Evolutionary conservation across 2,797 vertebrate species (phyloP).

Genomic region (Trematomus bernacchii): DNA sequence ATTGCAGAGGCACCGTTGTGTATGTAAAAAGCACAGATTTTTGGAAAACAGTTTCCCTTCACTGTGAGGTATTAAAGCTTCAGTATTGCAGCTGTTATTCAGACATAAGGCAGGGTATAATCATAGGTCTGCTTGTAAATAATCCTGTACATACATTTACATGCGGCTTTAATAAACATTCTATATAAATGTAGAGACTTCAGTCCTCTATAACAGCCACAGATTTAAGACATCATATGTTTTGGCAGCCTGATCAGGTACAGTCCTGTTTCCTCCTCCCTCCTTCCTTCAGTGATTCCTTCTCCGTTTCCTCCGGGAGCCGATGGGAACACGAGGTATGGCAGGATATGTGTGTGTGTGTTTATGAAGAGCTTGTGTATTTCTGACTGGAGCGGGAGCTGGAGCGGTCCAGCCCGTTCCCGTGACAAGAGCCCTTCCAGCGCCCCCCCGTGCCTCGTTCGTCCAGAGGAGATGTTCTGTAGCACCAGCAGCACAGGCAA

Average conservation of each 20-base stretch:
- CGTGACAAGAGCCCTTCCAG: constrained; percentile 90
- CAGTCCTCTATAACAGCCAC: constrained; percentile 27
- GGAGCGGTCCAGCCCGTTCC: constrained; percentile 89
- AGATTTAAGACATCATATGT: constrained; percentile 11
- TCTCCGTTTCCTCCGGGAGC: background rate
- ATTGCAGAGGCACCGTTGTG: background rate
- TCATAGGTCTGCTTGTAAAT: constrained; percentile 45
- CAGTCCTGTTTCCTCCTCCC: constrained; percentile 36
- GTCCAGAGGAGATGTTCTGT: constrained; percentile 84
- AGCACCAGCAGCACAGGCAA: constrained; percentile 92
- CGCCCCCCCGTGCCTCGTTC: constrained; percentile 85
- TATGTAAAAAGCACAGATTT: background rate
- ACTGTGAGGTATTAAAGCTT: constrained; percentile 55
- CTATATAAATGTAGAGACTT: constrained; percentile 43
- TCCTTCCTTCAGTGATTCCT: constrained; percentile 16
- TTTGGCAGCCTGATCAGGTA: constrained; percentile 39
- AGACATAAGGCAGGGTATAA: constrained; percentile 44
- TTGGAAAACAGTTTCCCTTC: constrained; percentile 29
- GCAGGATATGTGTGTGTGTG: background rate
- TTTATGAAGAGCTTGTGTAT: constrained; percentile 89
- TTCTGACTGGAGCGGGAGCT: constrained; percentile 92
- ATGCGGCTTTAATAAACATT: constrained; percentile 45
- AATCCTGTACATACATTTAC: constrained; percentile 63
- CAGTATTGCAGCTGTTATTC: constrained; percentile 39
- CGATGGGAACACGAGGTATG: too few relatives aligned